phyloP scores from a whole-genome alignment of 2,113 vertebrate species.

The Cavia aperea region DNA sequence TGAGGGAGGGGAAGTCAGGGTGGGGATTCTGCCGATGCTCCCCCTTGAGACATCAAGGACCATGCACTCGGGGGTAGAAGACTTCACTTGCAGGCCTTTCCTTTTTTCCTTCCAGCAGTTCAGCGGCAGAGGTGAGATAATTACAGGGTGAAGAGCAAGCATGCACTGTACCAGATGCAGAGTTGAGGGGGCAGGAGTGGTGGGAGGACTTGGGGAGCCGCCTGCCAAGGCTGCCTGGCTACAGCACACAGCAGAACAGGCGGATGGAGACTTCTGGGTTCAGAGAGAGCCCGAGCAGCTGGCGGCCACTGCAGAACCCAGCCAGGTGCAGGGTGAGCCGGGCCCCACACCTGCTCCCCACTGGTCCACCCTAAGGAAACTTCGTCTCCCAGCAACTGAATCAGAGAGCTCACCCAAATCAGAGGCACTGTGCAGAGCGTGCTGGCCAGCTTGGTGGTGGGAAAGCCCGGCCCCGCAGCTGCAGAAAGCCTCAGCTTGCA shows the following conservation, averaged over 20 bases:
- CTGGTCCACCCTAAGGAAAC: not conserved
- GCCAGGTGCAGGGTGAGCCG: accelerated
- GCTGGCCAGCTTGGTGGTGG: not conserved
- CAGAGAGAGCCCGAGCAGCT: not conserved
- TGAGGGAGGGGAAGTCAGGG: not conserved
- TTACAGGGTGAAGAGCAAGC: not conserved
- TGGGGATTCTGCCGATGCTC: not conserved
- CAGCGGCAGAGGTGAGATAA: not conserved
- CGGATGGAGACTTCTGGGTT: not conserved
- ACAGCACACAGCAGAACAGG: not conserved
- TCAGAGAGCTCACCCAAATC: not conserved
- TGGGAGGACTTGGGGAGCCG: not conserved
- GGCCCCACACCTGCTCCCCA: not conserved
- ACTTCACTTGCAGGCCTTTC: not conserved
- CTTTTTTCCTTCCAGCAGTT: not conserved
- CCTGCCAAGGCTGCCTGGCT: not conserved
- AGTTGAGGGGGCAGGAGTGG: not conserved
- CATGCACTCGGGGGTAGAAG: not conserved
- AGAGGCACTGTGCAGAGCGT: not conserved
- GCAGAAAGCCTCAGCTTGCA: not conserved
- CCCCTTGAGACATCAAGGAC: not conserved
- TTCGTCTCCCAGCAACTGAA: not conserved
- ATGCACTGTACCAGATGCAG: not conserved
- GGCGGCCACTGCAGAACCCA: not conserved
- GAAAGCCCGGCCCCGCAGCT: not conserved